These are phyloP conservation scores for Nesogale talazaci DNA, from an alignment of 2,113 vertebrate genomes.

Conservation along the genomic window DNA sequence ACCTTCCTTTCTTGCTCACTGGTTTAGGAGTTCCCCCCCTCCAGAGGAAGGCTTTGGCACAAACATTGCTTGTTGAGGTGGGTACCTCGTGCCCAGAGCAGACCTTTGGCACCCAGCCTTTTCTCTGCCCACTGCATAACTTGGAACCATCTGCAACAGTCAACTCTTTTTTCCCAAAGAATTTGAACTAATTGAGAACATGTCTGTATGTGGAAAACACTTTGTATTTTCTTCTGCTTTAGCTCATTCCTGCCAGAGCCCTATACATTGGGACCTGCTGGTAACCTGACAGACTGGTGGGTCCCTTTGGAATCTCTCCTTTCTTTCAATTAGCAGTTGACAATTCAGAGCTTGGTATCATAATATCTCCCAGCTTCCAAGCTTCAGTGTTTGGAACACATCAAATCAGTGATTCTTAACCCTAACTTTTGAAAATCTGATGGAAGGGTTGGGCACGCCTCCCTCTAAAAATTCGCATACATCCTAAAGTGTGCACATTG, in stretches of 20 bases:
- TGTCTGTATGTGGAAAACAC: constrained; percentile 46
- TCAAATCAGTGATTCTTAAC: neutral
- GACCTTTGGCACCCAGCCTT: constrained; percentile 34
- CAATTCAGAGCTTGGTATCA: constrained; percentile 18
- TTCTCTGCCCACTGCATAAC: constrained; percentile 55
- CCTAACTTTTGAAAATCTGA: neutral
- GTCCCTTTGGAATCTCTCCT: neutral
- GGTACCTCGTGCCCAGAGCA: neutral
- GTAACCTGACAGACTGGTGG: neutral
- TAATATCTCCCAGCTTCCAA: neutral
- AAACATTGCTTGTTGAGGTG: neutral
- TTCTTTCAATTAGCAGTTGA: neutral
- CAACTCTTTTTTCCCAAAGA: constrained; percentile 62
- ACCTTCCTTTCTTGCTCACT: neutral
- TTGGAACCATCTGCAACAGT: constrained; percentile 44
- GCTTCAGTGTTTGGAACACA: neutral
- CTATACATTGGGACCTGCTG: neutral
- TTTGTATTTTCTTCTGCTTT: constrained; percentile 62
- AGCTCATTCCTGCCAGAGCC: neutral
- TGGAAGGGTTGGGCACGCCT: neutral
- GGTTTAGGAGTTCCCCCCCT: neutral
- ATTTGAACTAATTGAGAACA: constrained; percentile 56
- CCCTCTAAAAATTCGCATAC: neutral
- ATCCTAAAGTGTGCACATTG: too few species aligned
- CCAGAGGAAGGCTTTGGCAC: too few species aligned